Evolutionary conservation across 2,888 invertebrate species (phyloP).

Genomic region (Epiperipatus broadwayi): DNA sequence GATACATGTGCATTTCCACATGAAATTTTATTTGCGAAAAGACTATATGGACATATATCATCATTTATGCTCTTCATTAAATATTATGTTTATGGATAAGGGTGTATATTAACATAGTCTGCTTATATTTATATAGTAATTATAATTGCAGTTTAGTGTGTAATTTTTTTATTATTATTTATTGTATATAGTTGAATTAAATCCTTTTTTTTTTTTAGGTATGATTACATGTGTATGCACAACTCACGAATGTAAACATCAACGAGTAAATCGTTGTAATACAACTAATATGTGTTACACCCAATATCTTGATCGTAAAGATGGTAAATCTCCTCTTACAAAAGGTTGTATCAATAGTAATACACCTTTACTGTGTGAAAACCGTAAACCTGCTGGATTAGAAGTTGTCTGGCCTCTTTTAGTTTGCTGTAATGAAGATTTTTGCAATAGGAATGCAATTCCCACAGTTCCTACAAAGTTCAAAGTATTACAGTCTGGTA

Average conservation of each 20-base stretch:
- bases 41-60: too few species aligned
- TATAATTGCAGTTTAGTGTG: too few species aligned
- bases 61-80: too few species aligned
- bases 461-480: slow-evolving; percentile 21
- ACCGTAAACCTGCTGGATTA: slow-evolving; percentile 24
- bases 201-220: slow-evolving; percentile 15
- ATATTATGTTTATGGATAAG: too few species aligned
- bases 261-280: slow-evolving; percentile 21
- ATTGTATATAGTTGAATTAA: too few species aligned
- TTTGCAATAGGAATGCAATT: slow-evolving; percentile 25
- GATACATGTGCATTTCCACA: too few species aligned
- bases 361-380: slow-evolving; percentile 30
- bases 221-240: slow-evolving; percentile 26
- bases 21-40: too few species aligned
- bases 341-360: slow-evolving; percentile 28
- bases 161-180: too few species aligned
- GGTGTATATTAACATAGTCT: too few species aligned
- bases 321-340: slow-evolving; percentile 21
- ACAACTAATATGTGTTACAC: slow-evolving; percentile 29
- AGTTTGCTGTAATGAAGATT: slow-evolving; percentile 26
- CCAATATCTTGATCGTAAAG: slow-evolving; percentile 24
- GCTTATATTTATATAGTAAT: too few species aligned
- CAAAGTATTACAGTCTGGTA: slow-evolving; percentile 13
- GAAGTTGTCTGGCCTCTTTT: slow-evolving; percentile 27
- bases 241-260: slow-evolving; percentile 25